A percentile compares a stretch with the other conserved stretches of the same genome.
phyloP scores from a whole-genome alignment of 2,888 invertebrate species.

The Troides helena region DNA sequence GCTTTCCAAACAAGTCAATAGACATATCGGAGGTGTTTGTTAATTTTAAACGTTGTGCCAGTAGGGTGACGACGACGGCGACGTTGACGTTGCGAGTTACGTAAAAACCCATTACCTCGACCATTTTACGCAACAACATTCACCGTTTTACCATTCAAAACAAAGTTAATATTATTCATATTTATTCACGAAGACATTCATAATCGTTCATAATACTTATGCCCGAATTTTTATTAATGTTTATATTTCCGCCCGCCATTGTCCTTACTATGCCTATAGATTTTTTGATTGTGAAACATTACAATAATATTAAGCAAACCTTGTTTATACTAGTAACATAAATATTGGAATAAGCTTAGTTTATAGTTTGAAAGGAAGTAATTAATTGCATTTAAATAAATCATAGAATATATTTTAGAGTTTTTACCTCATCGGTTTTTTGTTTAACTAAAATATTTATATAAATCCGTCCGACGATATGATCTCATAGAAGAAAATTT shows the following conservation, averaged over 20 bases:
- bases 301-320: neutral
- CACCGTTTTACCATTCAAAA: conserved; percentile 19
- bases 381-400: too few species aligned
- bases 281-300: neutral
- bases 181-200: neutral
- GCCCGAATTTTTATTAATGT: neutral
- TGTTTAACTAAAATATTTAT: too few species aligned
- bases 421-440: too few species aligned
- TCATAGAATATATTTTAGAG: too few species aligned
- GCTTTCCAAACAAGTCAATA: too few species aligned
- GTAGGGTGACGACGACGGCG: conserved; percentile 1
- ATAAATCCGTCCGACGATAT: too few species aligned
- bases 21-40: neutral
- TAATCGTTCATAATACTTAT: conserved; percentile 1
- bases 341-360: neutral
- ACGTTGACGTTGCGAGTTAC: conserved; percentile 22
- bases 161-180: conserved; percentile 17
- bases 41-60: conserved; percentile 2
- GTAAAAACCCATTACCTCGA: conserved; percentile 28
- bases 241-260: neutral
- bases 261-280: neutral
- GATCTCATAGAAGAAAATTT: neutral
- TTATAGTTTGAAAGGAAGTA: neutral
- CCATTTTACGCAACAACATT: conserved; percentile 28
- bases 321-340: neutral